Conservation (phyloP, 2,888 invertebrate genomes). For the Yponomeuta sedellus region DNA sequence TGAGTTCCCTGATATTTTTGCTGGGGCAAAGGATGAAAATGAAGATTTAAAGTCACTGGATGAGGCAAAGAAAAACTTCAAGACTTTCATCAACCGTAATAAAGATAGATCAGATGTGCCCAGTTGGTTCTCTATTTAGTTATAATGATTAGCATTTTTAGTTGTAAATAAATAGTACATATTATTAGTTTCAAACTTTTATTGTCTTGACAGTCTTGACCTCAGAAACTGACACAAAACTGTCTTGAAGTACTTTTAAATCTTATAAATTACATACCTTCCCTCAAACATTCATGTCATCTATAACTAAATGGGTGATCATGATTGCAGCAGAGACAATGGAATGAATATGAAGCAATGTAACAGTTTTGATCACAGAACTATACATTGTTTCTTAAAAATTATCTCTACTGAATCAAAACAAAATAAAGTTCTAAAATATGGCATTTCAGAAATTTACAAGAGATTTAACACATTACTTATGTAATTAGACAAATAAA, state of each 20-base stretch:
- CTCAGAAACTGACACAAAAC: not conserved
- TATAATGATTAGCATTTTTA: conserved; percentile 7
- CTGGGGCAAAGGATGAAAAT: conserved; percentile 68
- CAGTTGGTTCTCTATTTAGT: conserved; percentile 85
- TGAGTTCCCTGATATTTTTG: conserved; percentile 85
- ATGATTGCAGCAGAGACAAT: not conserved
- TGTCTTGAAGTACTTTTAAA: not conserved
- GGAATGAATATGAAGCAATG: not conserved
- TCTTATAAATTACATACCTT: not conserved
- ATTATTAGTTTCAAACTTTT: not conserved
- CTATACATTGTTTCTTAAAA: not conserved
- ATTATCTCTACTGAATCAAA: not conserved
- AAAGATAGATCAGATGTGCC: conserved; percentile 83
- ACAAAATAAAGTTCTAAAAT: not conserved
- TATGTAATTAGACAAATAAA: not conserved
- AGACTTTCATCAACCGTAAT: conserved; percentile 78
- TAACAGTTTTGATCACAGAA: not conserved
- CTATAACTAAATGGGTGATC: not conserved
- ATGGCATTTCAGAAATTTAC: not conserved
- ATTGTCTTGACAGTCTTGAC: not conserved
- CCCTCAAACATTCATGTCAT: not conserved
- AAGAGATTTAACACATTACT: not conserved
- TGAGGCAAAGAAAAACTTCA: conserved; percentile 77
- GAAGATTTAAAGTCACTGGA: conserved; percentile 78
- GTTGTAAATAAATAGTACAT: conserved; percentile 15